A percentile compares a stretch with the other conserved stretches of the same genome.
Evolutionary conservation across 2,797 vertebrate species (phyloP).

Genomic region (Amblyraja radiata): DNA sequence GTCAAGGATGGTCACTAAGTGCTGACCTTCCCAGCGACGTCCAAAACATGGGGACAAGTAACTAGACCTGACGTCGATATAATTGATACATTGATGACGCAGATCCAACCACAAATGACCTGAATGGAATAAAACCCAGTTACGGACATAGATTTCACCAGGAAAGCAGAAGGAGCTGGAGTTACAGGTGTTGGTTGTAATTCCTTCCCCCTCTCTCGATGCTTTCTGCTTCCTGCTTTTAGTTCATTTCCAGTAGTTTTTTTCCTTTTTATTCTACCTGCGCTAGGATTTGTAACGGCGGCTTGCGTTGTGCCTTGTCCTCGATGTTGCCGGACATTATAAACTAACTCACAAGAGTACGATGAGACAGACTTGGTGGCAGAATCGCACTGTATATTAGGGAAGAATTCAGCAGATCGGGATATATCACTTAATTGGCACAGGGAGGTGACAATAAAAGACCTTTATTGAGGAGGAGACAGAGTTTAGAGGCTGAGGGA

Average conservation of each 20-base stretch:
- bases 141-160: neutral
- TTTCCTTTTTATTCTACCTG: neutral
- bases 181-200: neutral
- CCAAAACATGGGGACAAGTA: too few species aligned
- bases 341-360: neutral
- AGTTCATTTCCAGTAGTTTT: neutral
- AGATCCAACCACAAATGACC: neutral
- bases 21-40: too few species aligned
- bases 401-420: too few species aligned
- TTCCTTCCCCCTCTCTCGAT: neutral
- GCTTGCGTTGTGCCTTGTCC: neutral
- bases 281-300: neutral
- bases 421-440: too few species aligned
- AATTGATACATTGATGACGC: too few species aligned
- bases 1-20: too few species aligned
- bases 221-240: neutral
- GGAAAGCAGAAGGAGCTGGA: neutral
- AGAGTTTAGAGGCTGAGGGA: neutral
- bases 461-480: neutral
- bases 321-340: neutral
- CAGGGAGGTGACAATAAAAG: too few species aligned
- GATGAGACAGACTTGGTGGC: neutral
- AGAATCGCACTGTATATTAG: too few species aligned
- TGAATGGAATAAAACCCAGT: neutral
- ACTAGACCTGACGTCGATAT: too few species aligned